Conservation (phyloP, 1,140 invertebrate genomes). For the Cotesia typhae region DNA sequence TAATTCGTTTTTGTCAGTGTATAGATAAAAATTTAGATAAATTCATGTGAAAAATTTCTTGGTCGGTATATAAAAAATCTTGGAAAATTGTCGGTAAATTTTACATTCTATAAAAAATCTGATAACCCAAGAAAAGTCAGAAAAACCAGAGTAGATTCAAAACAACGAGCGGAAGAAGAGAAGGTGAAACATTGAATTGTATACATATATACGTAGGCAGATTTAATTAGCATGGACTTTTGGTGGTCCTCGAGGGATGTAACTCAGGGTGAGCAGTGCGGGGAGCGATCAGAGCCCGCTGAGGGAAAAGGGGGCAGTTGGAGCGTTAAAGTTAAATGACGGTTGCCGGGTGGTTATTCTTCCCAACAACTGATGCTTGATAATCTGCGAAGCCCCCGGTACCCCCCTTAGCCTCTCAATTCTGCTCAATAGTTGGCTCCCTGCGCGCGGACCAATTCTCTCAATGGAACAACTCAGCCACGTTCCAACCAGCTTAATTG, state of each 20-base stretch:
- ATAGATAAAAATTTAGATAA: too few species aligned
- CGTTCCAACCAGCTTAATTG: conserved; percentile 63
- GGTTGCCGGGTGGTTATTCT: conserved; percentile 67
- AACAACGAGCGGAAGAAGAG: conserved; percentile 25
- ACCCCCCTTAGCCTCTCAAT: conserved; percentile 47
- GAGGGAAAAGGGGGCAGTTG: conserved; percentile 55
- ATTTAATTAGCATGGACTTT: conserved; percentile 66
- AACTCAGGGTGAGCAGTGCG: conserved; percentile 28
- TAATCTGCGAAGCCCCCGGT: conserved; percentile 61
- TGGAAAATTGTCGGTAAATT: too few species aligned
- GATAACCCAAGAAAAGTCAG: background rate
- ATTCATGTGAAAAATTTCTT: background rate
- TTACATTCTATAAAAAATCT: background rate
- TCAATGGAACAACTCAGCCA: conserved; percentile 66
- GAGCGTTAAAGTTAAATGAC: conserved; percentile 68
- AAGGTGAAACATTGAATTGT: conserved; percentile 34
- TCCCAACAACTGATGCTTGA: conserved; percentile 66
- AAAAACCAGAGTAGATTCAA: background rate
- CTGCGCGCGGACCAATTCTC: conserved; percentile 59
- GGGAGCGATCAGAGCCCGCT: conserved; percentile 7
- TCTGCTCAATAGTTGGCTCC: conserved; percentile 59
- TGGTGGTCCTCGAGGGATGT: conserved; percentile 58
- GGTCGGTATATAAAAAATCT: background rate
- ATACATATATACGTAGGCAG: conserved; percentile 54
- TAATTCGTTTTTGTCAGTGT: too few species aligned